These are phyloP conservation scores for Drosophila kanapiae DNA, from an alignment of 1,140 invertebrate species.

Conservation along the genomic window DNA sequence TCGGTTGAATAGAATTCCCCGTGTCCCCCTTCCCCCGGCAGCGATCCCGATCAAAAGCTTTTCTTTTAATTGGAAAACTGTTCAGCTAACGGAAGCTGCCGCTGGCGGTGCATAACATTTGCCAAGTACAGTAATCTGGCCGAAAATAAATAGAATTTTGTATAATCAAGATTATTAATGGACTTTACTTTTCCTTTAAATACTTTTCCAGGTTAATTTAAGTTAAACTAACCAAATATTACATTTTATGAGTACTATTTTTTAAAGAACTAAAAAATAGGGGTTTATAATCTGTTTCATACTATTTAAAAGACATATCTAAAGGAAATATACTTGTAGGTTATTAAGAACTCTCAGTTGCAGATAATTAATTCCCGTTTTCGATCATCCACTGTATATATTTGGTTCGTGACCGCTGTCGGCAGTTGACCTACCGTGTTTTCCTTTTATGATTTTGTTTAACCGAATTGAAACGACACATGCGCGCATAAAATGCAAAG, in stretches of 20 bases:
- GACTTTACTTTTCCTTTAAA: no score
- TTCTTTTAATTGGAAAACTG: conserved; percentile 75
- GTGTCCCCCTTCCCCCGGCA: neutral
- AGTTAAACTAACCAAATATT: neutral
- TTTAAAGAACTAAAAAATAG: no score
- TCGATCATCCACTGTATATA: neutral
- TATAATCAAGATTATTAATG: neutral
- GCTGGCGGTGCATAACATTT: conserved; percentile 7
- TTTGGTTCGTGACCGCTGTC: conserved; percentile 13
- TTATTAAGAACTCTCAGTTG: no score
- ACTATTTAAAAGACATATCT: no score
- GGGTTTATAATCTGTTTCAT: no score
- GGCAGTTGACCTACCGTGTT: conserved; percentile 32
- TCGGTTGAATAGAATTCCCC: conserved; percentile 47
- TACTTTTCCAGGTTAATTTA: no score
- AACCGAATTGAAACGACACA: conserved; percentile 53
- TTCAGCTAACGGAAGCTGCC: conserved; percentile 24
- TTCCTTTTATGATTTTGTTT: conserved; percentile 67
- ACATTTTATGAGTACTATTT: no score
- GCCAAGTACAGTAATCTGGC: neutral
- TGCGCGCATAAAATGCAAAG: conserved; percentile 66
- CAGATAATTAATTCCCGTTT: neutral
- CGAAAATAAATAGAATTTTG: neutral
- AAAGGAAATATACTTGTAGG: no score
- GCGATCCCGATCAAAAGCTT: conserved; percentile 57